Conservation (phyloP, 2,113 vertebrate genomes). For the Charadrius vociferus region DNA sequence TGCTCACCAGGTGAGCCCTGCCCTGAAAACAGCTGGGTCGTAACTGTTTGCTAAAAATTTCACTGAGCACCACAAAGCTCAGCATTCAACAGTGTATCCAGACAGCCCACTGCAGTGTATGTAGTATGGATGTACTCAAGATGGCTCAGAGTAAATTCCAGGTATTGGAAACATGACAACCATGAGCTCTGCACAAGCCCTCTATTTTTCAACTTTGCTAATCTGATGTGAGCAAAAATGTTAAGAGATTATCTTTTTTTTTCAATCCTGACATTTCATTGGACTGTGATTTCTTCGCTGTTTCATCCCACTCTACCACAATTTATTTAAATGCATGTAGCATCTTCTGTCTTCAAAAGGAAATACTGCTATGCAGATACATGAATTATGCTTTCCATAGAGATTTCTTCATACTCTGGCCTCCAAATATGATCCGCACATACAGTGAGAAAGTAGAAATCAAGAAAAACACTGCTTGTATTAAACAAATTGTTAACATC, state of each 20-base stretch:
- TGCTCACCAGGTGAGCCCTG: not conserved
- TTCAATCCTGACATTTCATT: not conserved
- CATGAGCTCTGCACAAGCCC: not conserved
- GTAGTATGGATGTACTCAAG: not conserved
- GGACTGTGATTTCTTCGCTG: not conserved
- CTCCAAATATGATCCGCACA: not conserved
- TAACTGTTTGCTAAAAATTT: not conserved
- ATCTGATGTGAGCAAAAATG: not conserved
- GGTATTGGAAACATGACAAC: not conserved
- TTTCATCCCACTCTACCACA: not conserved
- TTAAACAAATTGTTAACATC: not conserved
- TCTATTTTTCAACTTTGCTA: not conserved
- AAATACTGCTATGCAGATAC: not conserved
- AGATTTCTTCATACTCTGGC: not conserved
- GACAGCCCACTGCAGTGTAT: not conserved
- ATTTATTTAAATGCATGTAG: not conserved
- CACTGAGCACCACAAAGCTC: not conserved
- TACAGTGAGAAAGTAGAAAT: not conserved
- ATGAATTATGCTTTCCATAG: not conserved
- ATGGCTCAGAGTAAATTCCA: not conserved
- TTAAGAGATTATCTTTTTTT: not conserved
- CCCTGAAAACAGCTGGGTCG: not conserved
- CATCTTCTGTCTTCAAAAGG: not conserved
- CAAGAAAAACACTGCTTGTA: not conserved
- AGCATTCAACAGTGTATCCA: not conserved